A percentile compares a stretch with the other conserved stretches of the same genome.
phyloP scores from a whole-genome alignment of 2,113 vertebrate species.

The Otolemur garnettii region DNA sequence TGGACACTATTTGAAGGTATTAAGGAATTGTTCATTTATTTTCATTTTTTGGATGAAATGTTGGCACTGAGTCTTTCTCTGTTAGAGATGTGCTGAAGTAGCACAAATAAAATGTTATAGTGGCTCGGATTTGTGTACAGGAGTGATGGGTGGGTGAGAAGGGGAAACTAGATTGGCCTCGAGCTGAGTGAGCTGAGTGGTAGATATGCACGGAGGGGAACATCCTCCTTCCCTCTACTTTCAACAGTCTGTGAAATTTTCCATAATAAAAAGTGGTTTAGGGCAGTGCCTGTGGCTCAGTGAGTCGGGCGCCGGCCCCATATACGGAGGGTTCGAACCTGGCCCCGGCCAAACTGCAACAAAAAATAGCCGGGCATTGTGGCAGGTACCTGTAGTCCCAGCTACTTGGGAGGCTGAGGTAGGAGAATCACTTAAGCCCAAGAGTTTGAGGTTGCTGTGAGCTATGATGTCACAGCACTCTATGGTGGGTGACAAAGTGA shows the following conservation, averaged over 20 bases:
- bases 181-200: not conserved
- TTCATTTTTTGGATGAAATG: slow-evolving; percentile 1
- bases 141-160: fast-evolving
- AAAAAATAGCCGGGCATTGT: too few species aligned
- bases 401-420: too few species aligned
- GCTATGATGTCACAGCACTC: too few species aligned
- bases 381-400: too few species aligned
- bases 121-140: not conserved
- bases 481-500: too few species aligned
- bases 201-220: not conserved
- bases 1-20: not conserved
- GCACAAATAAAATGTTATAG: not conserved
- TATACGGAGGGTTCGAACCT: too few species aligned
- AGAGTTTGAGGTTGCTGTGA: too few species aligned
- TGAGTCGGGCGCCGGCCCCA: too few species aligned
- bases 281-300: not conserved
- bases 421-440: too few species aligned
- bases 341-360: too few species aligned
- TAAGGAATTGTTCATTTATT: not conserved
- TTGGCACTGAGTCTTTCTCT: not conserved
- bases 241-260: not conserved
- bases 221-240: not conserved
- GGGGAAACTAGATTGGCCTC: not conserved
- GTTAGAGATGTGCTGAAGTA: not conserved
- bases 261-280: not conserved